phyloP scores from a whole-genome alignment of 2,113 vertebrate genomes.

The Lonchura striata region DNA sequence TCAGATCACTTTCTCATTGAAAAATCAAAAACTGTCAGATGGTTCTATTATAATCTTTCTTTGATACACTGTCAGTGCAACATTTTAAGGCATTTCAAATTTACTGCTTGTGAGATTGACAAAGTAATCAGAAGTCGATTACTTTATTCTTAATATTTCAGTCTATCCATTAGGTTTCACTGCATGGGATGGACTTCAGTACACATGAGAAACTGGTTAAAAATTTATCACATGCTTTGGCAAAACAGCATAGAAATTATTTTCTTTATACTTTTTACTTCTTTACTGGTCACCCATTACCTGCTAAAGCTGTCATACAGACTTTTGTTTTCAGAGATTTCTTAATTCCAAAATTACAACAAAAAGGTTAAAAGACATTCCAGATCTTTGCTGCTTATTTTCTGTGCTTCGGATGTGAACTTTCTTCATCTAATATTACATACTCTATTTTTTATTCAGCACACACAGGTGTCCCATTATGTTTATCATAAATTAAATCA shows the following conservation, averaged over 20 bases:
- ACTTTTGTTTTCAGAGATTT: background rate
- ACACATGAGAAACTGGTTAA: background rate
- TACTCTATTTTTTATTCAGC: background rate
- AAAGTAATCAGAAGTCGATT: background rate
- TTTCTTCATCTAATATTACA: background rate
- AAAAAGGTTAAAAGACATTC: background rate
- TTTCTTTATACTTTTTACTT: background rate
- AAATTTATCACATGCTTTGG: background rate
- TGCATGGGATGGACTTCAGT: background rate
- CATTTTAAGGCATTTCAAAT: background rate
- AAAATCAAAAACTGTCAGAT: background rate
- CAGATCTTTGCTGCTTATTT: background rate
- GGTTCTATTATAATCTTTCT: background rate
- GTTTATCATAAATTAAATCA: constrained; percentile 52
- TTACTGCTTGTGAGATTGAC: background rate
- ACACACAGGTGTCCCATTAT: constrained; percentile 27
- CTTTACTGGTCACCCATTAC: background rate
- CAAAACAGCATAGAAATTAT: background rate
- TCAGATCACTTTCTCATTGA: background rate
- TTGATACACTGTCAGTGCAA: background rate
- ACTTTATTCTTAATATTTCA: background rate
- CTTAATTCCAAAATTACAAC: background rate
- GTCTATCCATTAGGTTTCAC: background rate
- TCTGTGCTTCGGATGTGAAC: background rate
- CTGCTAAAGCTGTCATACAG: background rate